Conservation (phyloP, 2,888 invertebrate genomes). For the Pyrochroa serraticornis region DNA sequence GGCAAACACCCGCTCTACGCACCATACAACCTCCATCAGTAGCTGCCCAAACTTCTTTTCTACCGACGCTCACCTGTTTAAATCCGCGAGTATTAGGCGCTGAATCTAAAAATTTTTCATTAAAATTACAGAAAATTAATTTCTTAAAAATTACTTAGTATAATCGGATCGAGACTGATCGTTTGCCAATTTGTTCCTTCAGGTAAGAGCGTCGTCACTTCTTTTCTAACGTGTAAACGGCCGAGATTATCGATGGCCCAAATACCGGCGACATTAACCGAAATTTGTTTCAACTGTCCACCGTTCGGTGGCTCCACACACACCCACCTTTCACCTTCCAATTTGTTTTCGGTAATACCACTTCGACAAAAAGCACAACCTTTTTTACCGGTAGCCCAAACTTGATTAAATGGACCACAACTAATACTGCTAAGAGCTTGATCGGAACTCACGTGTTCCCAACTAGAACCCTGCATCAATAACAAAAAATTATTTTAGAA, state of each 20-base stretch:
- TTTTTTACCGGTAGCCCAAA: constrained; percentile 88
- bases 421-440: constrained; percentile 79
- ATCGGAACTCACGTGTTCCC: constrained; percentile 84
- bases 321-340: constrained; percentile 75
- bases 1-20: constrained; percentile 76
- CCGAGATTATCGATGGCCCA: constrained; percentile 83
- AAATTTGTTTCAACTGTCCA: constrained; percentile 74
- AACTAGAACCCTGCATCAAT: constrained; percentile 67
- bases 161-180: constrained; percentile 64
- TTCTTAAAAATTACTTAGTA: constrained; percentile 55
- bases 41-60: constrained; percentile 77
- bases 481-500: neutral
- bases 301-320: constrained; percentile 74
- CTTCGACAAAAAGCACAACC: constrained; percentile 84
- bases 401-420: constrained; percentile 69
- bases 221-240: constrained; percentile 76
- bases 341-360: constrained; percentile 73
- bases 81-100: constrained; percentile 61
- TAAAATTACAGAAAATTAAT: neutral
- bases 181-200: constrained; percentile 88
- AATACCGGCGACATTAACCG: constrained; percentile 73
- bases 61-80: constrained; percentile 74
- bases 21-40: constrained; percentile 72
- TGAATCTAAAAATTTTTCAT: constrained; percentile 43
- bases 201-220: constrained; percentile 75